Percentiles rank a stretch among this genome's conserved stretches.
These are phyloP conservation scores for Caenorhabditis auriculariae DNA, from an alignment of 2,888 invertebrate species.

Conservation along the genomic window DNA sequence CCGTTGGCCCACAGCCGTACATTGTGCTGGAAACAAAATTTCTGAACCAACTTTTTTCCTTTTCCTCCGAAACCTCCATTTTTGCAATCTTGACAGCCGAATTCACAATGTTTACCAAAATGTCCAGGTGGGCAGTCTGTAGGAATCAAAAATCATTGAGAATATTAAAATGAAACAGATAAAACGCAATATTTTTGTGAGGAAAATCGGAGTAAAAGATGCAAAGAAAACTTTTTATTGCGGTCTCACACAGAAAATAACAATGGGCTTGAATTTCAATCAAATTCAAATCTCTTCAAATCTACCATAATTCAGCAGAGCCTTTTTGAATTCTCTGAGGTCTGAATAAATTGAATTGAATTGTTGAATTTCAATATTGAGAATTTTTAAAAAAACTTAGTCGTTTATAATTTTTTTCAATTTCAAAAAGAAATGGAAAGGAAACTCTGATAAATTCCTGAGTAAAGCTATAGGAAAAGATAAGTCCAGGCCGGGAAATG, in stretches of 20 bases:
- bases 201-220: background rate
- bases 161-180: background rate
- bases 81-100: constrained; percentile 65
- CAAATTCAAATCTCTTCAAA: too few relatives aligned
- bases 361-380: too few relatives aligned
- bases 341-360: too few relatives aligned
- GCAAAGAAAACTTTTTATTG: background rate
- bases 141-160: constrained; percentile 4
- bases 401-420: too few relatives aligned
- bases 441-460: too few relatives aligned
- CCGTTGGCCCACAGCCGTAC: constrained; percentile 9
- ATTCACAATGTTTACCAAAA: constrained; percentile 66
- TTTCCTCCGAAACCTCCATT: constrained; percentile 62
- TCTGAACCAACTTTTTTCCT: too few relatives aligned
- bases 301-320: too few relatives aligned
- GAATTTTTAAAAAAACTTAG: too few relatives aligned
- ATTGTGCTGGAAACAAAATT: background rate
- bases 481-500: too few relatives aligned
- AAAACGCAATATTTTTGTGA: background rate
- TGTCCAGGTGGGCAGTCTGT: constrained; percentile 65
- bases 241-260: background rate
- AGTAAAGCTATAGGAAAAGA: too few relatives aligned
- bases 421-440: too few relatives aligned
- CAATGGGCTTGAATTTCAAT: background rate
- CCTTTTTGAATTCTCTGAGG: too few relatives aligned